A percentile compares a stretch with the other conserved stretches of the same genome.
Evolutionary conservation across 2,113 vertebrate species (phyloP).

Genomic region (Megaceryle maxima): DNA sequence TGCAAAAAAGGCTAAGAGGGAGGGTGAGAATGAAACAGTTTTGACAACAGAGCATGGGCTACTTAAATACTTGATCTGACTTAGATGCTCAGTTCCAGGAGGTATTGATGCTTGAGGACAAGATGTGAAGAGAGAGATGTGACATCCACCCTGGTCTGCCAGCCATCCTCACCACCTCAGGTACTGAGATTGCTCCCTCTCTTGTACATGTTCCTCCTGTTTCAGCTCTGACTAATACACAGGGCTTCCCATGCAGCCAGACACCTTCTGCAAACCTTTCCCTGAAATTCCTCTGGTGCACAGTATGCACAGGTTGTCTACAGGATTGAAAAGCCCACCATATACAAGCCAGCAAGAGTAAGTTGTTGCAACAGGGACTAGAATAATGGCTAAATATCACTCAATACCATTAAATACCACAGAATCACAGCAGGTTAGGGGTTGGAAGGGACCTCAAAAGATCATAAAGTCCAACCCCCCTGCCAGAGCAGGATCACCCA

Average conservation of each 20-base stretch:
- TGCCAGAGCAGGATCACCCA: too few relatives aligned
- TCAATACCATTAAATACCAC: background rate
- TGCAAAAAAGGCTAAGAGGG: background rate
- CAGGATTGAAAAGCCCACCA: background rate
- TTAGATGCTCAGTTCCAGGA: background rate
- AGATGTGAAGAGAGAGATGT: background rate
- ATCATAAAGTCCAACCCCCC: too few relatives aligned
- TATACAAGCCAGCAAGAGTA: background rate
- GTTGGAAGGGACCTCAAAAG: too few relatives aligned
- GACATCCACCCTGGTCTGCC: background rate
- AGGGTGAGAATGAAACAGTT: background rate
- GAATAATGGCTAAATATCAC: background rate
- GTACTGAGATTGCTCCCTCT: background rate
- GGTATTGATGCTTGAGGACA: background rate
- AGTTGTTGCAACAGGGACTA: background rate
- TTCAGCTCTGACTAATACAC: background rate
- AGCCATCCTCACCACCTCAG: background rate
- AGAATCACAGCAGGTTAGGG: too few relatives aligned
- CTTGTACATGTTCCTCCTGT: background rate
- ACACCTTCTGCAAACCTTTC: background rate
- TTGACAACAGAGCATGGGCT: background rate
- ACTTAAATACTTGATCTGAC: background rate
- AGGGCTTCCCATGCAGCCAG: background rate
- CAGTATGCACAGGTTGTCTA: background rate
- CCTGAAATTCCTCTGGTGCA: background rate